A percentile compares a stretch with the other conserved stretches of the same genome.
Evolutionary conservation across 2,888 invertebrate species (phyloP).

Genomic region (Neoaliturus tenellus): DNA sequence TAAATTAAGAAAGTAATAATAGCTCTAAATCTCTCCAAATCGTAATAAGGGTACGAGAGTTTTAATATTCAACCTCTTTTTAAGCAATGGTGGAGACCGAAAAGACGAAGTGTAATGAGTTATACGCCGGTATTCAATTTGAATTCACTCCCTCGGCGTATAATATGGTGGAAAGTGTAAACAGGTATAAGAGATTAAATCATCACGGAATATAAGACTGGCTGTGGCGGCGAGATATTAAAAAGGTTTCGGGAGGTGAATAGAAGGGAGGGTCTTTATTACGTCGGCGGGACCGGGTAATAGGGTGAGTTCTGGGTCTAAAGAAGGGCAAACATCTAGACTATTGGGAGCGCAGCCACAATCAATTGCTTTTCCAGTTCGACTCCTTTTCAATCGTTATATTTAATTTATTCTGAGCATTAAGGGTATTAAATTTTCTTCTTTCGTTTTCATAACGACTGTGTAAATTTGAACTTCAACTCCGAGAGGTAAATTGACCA

Average conservation of each 20-base stretch:
- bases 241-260: slow-evolving; percentile 9
- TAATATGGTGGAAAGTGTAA: slow-evolving; percentile 46
- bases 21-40: slow-evolving; percentile 6
- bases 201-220: slow-evolving; percentile 49
- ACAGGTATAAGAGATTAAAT: slow-evolving; percentile 50
- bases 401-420: slow-evolving; percentile 40
- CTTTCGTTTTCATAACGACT: slow-evolving; percentile 28
- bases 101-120: slow-evolving; percentile 16
- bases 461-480: slow-evolving; percentile 25
- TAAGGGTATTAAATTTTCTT: slow-evolving; percentile 43
- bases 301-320: not conserved
- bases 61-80: slow-evolving; percentile 31
- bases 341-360: slow-evolving; percentile 42
- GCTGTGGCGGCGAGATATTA: slow-evolving; percentile 36
- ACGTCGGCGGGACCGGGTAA: slow-evolving; percentile 34
- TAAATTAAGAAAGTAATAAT: slow-evolving; percentile 43
- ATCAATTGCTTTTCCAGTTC: slow-evolving; percentile 35
- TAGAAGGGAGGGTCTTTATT: slow-evolving; percentile 26
- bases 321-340: slow-evolving; percentile 45
- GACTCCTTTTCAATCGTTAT: slow-evolving; percentile 39
- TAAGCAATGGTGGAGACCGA: slow-evolving; percentile 10
- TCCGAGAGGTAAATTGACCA: slow-evolving; percentile 37
- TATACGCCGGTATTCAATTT: not conserved
- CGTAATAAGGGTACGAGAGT: slow-evolving; percentile 22
- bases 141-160: not conserved